Conservation (phyloP, 2,797 vertebrate species). For the Borostomias antarcticus region DNA sequence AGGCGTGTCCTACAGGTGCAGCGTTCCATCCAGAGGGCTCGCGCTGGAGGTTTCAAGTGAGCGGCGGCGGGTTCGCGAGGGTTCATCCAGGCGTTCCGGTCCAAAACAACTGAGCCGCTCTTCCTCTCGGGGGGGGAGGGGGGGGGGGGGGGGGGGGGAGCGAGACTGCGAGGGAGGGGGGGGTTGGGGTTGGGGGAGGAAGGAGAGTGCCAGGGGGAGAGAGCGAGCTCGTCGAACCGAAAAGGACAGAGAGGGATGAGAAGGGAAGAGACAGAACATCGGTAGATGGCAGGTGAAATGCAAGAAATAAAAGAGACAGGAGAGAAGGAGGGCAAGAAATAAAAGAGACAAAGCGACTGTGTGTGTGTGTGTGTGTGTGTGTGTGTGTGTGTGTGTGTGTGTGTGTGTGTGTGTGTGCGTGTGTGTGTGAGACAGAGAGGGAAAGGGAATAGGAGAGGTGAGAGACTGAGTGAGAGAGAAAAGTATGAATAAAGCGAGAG, state of each 20-base stretch:
- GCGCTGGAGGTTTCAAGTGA: too few species aligned
- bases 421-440: not conserved
- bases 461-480: not conserved
- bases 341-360: not conserved
- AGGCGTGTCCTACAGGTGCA: too few species aligned
- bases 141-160: not conserved
- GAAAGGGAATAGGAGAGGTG: not conserved
- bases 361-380: not conserved
- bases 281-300: too few species aligned
- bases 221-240: not conserved
- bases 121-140: not conserved
- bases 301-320: too few species aligned
- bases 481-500: not conserved
- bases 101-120: too few species aligned
- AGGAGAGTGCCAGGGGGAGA: not conserved
- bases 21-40: too few species aligned
- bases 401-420: not conserved
- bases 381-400: not conserved
- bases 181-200: not conserved
- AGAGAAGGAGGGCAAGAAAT: not conserved
- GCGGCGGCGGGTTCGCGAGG: not conserved
- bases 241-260: not conserved
- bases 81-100: constrained; percentile 3
- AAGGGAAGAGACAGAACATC: not conserved
- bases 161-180: not conserved